Conservation (phyloP, 1,140 invertebrate genomes). For the Drosophila malerkotliana region DNA sequence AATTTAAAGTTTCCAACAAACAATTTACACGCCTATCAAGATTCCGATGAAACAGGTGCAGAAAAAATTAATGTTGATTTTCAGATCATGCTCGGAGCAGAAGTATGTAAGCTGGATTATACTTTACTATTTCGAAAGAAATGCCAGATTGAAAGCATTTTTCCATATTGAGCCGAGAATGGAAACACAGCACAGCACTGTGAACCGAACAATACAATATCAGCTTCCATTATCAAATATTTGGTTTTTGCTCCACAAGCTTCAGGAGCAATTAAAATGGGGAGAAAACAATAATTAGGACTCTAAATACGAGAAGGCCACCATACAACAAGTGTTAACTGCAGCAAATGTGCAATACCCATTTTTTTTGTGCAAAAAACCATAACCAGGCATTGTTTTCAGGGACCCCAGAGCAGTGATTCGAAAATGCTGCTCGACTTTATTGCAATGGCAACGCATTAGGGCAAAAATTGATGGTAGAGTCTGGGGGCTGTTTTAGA, state of each 20-base stretch:
- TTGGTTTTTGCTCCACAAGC: neutral
- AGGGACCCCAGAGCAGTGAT: slow-evolving; percentile 45
- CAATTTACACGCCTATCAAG: slow-evolving; percentile 53
- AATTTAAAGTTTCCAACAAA: slow-evolving; percentile 54
- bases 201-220: neutral
- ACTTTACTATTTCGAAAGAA: neutral
- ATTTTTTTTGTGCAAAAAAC: slow-evolving; percentile 35
- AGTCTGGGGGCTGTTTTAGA: slow-evolving; percentile 1
- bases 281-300: slow-evolving; percentile 22
- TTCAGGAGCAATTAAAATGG: slow-evolving; percentile 59
- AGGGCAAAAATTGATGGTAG: slow-evolving; percentile 44
- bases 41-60: slow-evolving; percentile 50
- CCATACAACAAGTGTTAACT: slow-evolving; percentile 62
- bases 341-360: slow-evolving; percentile 70
- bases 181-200: slow-evolving; percentile 1
- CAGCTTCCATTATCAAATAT: neutral
- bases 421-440: slow-evolving; percentile 48
- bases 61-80: slow-evolving; percentile 4
- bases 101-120: slow-evolving; percentile 1
- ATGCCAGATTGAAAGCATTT: neutral
- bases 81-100: slow-evolving; percentile 1
- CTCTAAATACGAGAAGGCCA: slow-evolving; percentile 9
- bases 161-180: slow-evolving; percentile 4
- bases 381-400: slow-evolving; percentile 54
- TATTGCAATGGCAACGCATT: slow-evolving; percentile 56